Percentiles rank a stretch among this genome's conserved stretches.
phyloP scores from a whole-genome alignment of 2,888 invertebrate genomes.

The Dascillus cervinus region DNA sequence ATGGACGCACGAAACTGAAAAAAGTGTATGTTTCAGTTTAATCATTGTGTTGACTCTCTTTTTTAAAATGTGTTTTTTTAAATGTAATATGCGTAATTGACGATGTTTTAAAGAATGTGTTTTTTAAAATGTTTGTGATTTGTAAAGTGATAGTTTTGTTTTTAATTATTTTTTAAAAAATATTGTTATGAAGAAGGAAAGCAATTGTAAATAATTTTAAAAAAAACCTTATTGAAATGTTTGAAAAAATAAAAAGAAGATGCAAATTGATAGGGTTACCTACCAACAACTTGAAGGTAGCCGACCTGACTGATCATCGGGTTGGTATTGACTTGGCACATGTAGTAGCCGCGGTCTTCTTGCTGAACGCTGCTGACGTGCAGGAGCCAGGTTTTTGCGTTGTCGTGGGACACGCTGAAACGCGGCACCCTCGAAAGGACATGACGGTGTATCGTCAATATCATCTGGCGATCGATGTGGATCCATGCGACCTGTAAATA shows the following conservation, averaged over 20 bases:
- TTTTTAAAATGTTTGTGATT: too few relatives aligned
- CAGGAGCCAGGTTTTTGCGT: constrained; percentile 85
- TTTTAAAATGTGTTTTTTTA: too few relatives aligned
- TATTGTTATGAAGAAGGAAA: too few relatives aligned
- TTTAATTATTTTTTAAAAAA: neutral
- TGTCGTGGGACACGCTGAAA: constrained; percentile 85
- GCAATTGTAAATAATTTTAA: neutral
- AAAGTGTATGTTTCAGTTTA: too few relatives aligned
- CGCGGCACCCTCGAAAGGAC: constrained; percentile 86
- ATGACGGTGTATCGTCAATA: constrained; percentile 85
- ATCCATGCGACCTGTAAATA: constrained; percentile 81
- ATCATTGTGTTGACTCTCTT: too few relatives aligned
- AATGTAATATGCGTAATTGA: too few relatives aligned
- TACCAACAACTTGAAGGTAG: constrained; percentile 87
- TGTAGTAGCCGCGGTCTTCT: constrained; percentile 84
- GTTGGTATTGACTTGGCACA: constrained; percentile 86
- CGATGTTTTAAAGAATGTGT: too few relatives aligned
- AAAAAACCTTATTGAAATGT: too few relatives aligned
- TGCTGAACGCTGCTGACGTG: constrained; percentile 88
- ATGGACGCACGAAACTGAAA: too few relatives aligned
- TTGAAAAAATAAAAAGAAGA: too few relatives aligned
- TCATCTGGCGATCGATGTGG: constrained; percentile 90
- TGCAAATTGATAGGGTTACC: constrained; percentile 45
- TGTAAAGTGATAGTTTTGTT: neutral
- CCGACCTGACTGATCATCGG: constrained; percentile 95